These are phyloP conservation scores for Himalopsyche kuldschensis DNA, from an alignment of 2,888 invertebrate species.

Conservation along the genomic window DNA sequence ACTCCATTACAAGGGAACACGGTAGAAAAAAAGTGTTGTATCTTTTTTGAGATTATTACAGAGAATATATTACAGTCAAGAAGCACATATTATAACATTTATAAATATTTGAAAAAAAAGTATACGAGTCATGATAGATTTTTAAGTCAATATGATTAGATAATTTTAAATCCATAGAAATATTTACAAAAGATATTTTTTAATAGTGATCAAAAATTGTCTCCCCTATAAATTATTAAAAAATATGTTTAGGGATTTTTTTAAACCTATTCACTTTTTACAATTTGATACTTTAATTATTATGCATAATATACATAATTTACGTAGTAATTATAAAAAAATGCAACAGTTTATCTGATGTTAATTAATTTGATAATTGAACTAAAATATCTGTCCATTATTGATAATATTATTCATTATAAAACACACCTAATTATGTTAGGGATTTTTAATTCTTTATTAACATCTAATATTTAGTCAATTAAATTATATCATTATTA, in stretches of 20 bases:
- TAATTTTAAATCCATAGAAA: neutral
- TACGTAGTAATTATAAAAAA: neutral
- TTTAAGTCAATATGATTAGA: neutral
- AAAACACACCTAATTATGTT: neutral
- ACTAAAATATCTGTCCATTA: neutral
- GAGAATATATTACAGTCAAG: too few species aligned
- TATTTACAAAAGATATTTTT: neutral
- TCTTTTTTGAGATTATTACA: too few species aligned
- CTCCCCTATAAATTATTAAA: neutral
- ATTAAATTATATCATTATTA: too few species aligned
- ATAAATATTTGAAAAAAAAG: too few species aligned
- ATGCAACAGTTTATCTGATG: neutral
- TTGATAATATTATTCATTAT: neutral
- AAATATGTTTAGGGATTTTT: neutral
- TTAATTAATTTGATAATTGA: neutral
- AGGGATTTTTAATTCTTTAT: neutral
- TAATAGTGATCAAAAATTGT: neutral
- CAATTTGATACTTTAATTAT: neutral
- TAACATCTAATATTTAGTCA: too few species aligned
- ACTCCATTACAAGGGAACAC: too few species aligned
- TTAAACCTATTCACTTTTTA: neutral
- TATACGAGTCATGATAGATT: too few species aligned
- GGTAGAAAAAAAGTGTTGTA: too few species aligned
- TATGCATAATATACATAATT: neutral
- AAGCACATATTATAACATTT: too few species aligned